Base-by-base conservation (phyloP, 2,113 vertebrate genomes). In the Anhinga anhinga region DNA sequence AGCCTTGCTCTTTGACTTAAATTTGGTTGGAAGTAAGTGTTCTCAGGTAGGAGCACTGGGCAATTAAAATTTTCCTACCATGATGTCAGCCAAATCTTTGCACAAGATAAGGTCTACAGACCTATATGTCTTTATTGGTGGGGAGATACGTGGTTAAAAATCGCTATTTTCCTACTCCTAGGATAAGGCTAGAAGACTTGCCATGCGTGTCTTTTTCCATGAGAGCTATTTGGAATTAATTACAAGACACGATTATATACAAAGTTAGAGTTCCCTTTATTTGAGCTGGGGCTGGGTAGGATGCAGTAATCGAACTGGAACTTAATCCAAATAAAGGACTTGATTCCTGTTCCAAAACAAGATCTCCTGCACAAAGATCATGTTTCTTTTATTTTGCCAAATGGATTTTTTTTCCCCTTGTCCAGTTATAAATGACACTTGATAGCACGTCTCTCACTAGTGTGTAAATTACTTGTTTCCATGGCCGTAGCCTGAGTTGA, bases 351-450 rank as follows among this genome's bases (percentile, higher is more conserved):
- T 95, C 84, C 74, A 77, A 44, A 95, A 73, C 59, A 72, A 82
- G 66, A 76, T 69, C 69, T 52, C 78, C 65, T 80, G 45, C 70
- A 21, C 42, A 26, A 61, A 38, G 92, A 76, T 96, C 58, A 29
- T n/a, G 36, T 96, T 93, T 65, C 93, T 89, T 85, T 87, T 50
- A 30, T 76, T 65, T 40, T 87, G 88, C 92, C 91, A 95, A 72
- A 49, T 18, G 0, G 0, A 3, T 55, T 77, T 73, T 72, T 72
- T 25, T 15, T 1, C 4, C n/a, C 21, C 50, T 56, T 36, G 12
- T 69, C 53, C 66, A 73, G 49, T 70, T 89, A 26, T 15, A 87
- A 94, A 65, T 62, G 40, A 53, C 17, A 32, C 38, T 53, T 30
- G 58, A 17, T 80, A 21, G 70, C 66, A 26, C 44, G 47, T 32